Evolutionary conservation across 2,797 vertebrate genomes (phyloP).

Genomic region (Cuniculus paca): DNA sequence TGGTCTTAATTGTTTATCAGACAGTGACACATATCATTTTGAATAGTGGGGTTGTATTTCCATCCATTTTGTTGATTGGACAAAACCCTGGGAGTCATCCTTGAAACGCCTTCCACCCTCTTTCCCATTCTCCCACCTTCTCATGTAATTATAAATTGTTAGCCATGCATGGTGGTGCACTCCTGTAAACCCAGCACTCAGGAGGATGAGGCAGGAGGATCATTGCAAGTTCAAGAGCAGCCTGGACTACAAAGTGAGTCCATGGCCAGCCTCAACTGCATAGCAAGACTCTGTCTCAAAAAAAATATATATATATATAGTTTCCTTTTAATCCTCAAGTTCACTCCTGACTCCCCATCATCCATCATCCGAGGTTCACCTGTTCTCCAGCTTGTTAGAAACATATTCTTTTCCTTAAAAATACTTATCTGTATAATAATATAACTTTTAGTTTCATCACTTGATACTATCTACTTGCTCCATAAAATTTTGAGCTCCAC

Average conservation of each 20-base stretch:
- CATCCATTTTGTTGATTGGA: not conserved
- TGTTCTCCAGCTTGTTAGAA: not conserved
- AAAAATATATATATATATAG: no score
- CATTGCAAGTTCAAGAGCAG: no score
- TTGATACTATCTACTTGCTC: not conserved
- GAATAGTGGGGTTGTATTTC: not conserved
- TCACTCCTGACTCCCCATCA: not conserved
- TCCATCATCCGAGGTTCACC: not conserved
- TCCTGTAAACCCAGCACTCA: no score
- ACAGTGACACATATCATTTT: slow-evolving; percentile 5
- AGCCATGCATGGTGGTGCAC: no score
- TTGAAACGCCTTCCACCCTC: not conserved
- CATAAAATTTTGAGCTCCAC: not conserved
- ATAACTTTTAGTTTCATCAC: not conserved
- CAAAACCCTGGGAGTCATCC: not conserved
- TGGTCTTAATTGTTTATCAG: slow-evolving; percentile 4
- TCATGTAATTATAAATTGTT: not conserved
- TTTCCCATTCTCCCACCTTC: not conserved
- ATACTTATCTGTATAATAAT: not conserved
- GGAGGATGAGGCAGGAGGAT: no score
- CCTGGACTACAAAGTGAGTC: no score
- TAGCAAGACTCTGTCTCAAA: no score
- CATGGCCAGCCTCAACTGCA: no score
- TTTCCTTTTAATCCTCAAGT: not conserved
- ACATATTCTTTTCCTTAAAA: not conserved